These are phyloP conservation scores for Corvus hawaiiensis DNA, from an alignment of 2,113 vertebrate genomes.

Conservation along the genomic window DNA sequence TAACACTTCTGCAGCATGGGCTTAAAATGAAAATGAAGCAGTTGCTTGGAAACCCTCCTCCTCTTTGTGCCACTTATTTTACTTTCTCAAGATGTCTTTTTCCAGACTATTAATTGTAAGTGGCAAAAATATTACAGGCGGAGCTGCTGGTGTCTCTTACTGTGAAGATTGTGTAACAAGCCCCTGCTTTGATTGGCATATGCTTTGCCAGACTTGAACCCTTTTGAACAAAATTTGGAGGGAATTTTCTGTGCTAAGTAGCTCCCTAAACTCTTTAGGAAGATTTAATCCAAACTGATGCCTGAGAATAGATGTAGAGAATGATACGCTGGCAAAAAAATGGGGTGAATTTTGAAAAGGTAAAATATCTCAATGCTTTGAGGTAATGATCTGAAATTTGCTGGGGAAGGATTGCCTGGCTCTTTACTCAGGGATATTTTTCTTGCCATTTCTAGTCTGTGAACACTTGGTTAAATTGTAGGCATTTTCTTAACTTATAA, in stretches of 20 bases:
- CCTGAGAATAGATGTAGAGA: neutral
- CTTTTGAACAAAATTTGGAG: neutral
- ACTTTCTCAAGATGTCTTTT: constrained; percentile 40
- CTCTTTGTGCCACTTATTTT: constrained; percentile 50
- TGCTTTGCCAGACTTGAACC: neutral
- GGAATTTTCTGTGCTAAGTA: neutral
- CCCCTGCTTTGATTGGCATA: neutral
- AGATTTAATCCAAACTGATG: neutral
- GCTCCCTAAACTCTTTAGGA: neutral
- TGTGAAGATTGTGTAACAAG: constrained; percentile 16
- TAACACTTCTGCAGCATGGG: constrained; percentile 15
- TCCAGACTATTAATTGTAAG: constrained; percentile 55
- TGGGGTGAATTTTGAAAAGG: neutral
- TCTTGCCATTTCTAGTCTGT: neutral
- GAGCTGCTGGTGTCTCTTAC: neutral
- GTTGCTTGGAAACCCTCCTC: constrained; percentile 63
- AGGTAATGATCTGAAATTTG: neutral
- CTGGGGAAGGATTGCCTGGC: neutral
- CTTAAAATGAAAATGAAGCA: constrained; percentile 36
- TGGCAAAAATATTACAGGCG: constrained; percentile 42
- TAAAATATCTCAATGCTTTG: neutral
- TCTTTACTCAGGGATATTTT: neutral
- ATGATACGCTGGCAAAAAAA: neutral
- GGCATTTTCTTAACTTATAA: neutral
- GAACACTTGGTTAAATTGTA: neutral